Evolutionary conservation across 2,888 invertebrate species (phyloP), one percentile per base, ranked within the genome.

Genomic region (Bugulina stolonifera): DNA sequence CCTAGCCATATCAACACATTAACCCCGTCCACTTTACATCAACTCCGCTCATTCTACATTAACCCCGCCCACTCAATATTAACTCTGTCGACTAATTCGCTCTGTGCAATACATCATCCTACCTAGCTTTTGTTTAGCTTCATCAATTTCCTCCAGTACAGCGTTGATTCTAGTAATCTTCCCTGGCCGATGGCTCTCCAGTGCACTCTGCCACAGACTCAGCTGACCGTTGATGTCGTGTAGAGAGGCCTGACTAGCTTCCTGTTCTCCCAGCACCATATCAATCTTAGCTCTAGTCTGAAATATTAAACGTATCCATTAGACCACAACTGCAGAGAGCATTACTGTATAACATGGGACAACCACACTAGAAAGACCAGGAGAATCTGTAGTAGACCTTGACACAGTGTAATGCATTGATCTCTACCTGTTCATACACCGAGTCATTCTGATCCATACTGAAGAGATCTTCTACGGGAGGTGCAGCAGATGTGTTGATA

Each of bases 211-310:
- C 64, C 64, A 64, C 29, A 64, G 3, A 27, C 25, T 5, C 27
- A 64, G 32, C 64, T 64, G 64, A 64, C 29, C 64, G 27, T 64
- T 64, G 27, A 64, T 64, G n/a, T 64, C 64, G 34, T 64, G 27
- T 18, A 64, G 64, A n/a, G 64, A 64, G n/a, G 32, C 32, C 64
- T 64, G 64, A n/a, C n/a, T 64, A 14, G 64, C 64, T 32, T 64
- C 64, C 32, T 64, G 64, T 32, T 64, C 64, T 29, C 64, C 64
- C 32, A 64, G 64, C 32, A 64, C 64, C 5, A 32, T 14, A 5
- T 64, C 27, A 29, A 64, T 64, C 64, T 32, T 64, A 22, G 22
- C 64, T 43, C 43, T 43, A 43, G 43, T 43, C 43, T 43, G 43
- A 43, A 43, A 43, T n/a, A n/a, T n/a, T n/a, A n/a, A n/a, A n/a